phyloP scores from a whole-genome alignment of 2,797 vertebrate species.

The Sebastes vulpes region DNA sequence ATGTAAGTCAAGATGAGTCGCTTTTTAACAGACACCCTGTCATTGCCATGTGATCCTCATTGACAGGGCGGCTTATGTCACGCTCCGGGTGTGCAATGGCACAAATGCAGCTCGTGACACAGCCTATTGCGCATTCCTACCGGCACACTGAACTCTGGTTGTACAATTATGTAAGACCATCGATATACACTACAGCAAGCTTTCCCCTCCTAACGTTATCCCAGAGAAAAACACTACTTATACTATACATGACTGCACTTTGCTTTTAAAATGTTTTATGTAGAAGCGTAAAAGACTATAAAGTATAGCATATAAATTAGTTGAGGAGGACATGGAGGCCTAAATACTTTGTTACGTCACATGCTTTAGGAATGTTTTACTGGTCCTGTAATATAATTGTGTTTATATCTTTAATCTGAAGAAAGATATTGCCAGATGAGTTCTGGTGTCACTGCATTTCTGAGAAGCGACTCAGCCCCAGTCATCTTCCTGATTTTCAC shows the following conservation, averaged over 20 bases:
- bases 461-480: slow-evolving; percentile 49
- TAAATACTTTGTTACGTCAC: slow-evolving; percentile 36
- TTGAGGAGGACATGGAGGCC: neutral
- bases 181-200: slow-evolving; percentile 49
- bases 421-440: slow-evolving; percentile 29
- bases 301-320: neutral
- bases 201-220: neutral
- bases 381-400: neutral
- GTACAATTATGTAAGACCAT: slow-evolving; percentile 79
- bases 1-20: slow-evolving; percentile 32
- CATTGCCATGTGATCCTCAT: slow-evolving; percentile 67
- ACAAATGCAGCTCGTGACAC: slow-evolving; percentile 81
- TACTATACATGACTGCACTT: neutral
- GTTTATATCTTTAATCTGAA: slow-evolving; percentile 4
- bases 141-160: slow-evolving; percentile 76
- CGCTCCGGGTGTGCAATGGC: slow-evolving; percentile 70
- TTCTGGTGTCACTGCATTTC: slow-evolving; percentile 48
- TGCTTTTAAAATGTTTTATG: slow-evolving; percentile 9
- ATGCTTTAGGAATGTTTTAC: slow-evolving; percentile 29
- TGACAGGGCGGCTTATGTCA: slow-evolving; percentile 73
- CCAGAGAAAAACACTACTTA: neutral
- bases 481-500: slow-evolving; percentile 52
- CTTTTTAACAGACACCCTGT: slow-evolving; percentile 55
- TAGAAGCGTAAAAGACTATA: neutral
- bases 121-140: slow-evolving; percentile 79